These are phyloP conservation scores for Leucophenga varia DNA, from an alignment of 1,140 invertebrate species.

Conservation along the genomic window DNA sequence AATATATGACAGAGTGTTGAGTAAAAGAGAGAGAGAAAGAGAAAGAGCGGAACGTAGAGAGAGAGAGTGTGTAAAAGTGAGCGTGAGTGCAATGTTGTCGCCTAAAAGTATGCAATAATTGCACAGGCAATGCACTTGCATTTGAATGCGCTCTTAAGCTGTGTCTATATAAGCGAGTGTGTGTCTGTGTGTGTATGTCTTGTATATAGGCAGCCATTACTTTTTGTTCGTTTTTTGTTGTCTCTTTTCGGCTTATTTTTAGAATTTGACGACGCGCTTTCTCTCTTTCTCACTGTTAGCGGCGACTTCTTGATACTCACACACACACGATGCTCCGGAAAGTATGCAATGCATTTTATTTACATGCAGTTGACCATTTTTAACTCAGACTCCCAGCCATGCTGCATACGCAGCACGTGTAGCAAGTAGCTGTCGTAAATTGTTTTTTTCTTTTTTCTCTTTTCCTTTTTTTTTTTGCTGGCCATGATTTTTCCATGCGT, in stretches of 20 bases:
- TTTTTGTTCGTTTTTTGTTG: constrained; percentile 46
- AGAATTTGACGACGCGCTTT: constrained; percentile 39
- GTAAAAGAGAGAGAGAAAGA: background rate
- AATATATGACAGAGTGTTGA: background rate
- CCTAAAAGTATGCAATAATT: constrained; percentile 35
- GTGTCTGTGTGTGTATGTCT: too few species aligned
- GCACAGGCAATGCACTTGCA: constrained; percentile 45
- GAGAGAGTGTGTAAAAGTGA: background rate
- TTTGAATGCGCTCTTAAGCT: too few species aligned
- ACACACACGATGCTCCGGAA: background rate
- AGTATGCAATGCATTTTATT: constrained; percentile 25
- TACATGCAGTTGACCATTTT: constrained; percentile 28
- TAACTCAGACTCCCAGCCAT: background rate
- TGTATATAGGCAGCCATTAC: constrained; percentile 44
- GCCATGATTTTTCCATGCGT: too few species aligned
- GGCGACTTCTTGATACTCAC: too few species aligned
- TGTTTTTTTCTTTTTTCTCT: too few species aligned
- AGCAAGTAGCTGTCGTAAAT: constrained; percentile 51
- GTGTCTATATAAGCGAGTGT: too few species aligned
- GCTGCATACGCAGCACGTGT: constrained; percentile 32
- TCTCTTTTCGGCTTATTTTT: constrained; percentile 53
- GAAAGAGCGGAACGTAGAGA: constrained; percentile 4
- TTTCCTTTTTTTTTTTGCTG: too few species aligned
- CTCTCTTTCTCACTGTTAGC: too few species aligned
- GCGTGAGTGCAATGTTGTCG: constrained; percentile 11